A percentile compares a stretch with the other conserved stretches of the same genome.
Conservation (phyloP, 2,113 vertebrate genomes). For the Sitta europaea region DNA sequence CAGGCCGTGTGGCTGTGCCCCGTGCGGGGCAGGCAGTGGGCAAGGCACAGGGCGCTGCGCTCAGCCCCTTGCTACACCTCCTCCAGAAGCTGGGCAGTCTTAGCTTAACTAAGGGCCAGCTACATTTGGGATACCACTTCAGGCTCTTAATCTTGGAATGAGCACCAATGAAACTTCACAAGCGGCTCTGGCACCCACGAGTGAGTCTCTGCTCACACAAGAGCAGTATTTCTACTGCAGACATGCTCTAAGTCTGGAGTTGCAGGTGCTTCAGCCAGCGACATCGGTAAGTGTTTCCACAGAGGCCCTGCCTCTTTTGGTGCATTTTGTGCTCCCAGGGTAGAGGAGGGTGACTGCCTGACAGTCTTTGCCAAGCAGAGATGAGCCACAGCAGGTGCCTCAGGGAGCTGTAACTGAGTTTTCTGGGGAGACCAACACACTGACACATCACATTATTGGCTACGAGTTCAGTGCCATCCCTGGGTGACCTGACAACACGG, state of each 20-base stretch:
- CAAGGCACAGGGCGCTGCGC: accelerated
- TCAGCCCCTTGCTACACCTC: background rate
- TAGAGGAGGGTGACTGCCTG: background rate
- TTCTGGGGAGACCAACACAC: background rate
- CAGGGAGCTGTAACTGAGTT: background rate
- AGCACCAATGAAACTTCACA: background rate
- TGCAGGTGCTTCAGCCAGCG: background rate
- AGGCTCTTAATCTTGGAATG: background rate
- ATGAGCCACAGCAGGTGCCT: background rate
- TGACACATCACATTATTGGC: background rate
- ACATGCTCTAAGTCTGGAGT: accelerated
- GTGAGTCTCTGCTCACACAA: background rate
- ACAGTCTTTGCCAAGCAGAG: background rate
- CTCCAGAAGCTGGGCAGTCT: background rate
- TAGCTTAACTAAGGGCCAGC: background rate
- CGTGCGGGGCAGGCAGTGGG: accelerated
- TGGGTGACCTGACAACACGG: background rate
- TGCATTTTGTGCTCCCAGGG: background rate
- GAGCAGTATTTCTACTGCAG: background rate
- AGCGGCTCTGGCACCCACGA: background rate
- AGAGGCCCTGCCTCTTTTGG: background rate
- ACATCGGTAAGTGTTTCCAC: background rate
- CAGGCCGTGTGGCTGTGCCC: accelerated
- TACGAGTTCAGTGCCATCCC: background rate
- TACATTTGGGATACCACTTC: background rate